These are phyloP conservation scores for Haemorhous mexicanus DNA, from an alignment of 2,113 vertebrate species.

Conservation along the genomic window DNA sequence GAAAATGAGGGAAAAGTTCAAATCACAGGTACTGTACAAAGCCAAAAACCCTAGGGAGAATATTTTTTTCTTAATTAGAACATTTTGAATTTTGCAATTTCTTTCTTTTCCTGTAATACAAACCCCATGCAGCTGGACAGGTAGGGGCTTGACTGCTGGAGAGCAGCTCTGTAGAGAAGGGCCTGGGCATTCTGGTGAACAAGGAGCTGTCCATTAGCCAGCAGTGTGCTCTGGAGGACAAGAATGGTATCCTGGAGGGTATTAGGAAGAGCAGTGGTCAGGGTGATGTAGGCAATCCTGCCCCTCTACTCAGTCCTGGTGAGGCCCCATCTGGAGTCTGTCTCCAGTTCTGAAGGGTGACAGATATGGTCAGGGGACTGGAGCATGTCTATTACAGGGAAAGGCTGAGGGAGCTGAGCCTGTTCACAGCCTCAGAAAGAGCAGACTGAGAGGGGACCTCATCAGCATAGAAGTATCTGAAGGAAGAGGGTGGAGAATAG, in stretches of 20 bases:
- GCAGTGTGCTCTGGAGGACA: neutral
- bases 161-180: neutral
- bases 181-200: too few species aligned
- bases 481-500: neutral
- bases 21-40: neutral
- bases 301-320: neutral
- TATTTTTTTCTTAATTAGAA: neutral
- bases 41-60: neutral
- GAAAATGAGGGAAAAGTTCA: neutral
- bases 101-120: neutral
- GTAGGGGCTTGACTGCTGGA: neutral
- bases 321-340: neutral
- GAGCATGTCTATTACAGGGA: neutral
- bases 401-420: neutral
- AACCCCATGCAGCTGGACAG: neutral
- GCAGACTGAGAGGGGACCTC: neutral
- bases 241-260: neutral
- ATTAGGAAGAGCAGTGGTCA: neutral
- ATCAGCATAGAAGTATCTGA: rapidly evolving
- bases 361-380: neutral
- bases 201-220: neutral
- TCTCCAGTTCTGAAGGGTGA: neutral
- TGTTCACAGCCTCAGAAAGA: neutral
- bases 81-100: neutral
- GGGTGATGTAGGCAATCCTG: neutral